Evolutionary conservation across 1,140 invertebrate genomes (phyloP).

Genomic region (Lepidurus apus): DNA sequence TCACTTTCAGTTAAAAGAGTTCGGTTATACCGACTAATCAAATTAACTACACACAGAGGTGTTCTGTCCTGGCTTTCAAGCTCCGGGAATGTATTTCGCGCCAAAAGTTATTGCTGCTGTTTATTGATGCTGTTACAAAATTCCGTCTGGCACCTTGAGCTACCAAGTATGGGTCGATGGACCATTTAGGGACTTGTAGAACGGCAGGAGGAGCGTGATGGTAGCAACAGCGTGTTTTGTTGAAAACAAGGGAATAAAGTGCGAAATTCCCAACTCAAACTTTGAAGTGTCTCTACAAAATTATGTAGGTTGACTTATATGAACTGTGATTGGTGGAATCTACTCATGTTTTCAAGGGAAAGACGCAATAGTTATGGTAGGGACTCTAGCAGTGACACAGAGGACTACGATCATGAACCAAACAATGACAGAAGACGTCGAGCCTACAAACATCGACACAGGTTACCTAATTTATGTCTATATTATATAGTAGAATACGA

Average conservation of each 20-base stretch:
- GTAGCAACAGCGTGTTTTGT: neutral
- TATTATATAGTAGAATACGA: neutral
- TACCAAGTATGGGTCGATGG: neutral
- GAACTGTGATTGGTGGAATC: constrained; percentile 18
- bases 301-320: constrained; percentile 14
- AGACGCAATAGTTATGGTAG: constrained; percentile 49
- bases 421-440: constrained; percentile 55
- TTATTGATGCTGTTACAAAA: neutral
- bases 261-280: neutral
- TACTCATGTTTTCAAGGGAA: constrained; percentile 31
- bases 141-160: neutral
- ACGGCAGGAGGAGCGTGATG: neutral
- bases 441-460: constrained; percentile 53
- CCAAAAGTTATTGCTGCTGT: no score
- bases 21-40: no score
- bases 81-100: no score
- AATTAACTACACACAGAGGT: no score
- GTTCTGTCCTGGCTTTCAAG: no score
- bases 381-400: constrained; percentile 65
- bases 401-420: constrained; percentile 57
- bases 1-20: no score
- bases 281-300: neutral
- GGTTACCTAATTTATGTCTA: neutral
- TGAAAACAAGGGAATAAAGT: neutral
- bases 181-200: neutral